These are phyloP conservation scores for Ypsolopha scabrella DNA, from an alignment of 2,888 invertebrate species.

Conservation along the genomic window DNA sequence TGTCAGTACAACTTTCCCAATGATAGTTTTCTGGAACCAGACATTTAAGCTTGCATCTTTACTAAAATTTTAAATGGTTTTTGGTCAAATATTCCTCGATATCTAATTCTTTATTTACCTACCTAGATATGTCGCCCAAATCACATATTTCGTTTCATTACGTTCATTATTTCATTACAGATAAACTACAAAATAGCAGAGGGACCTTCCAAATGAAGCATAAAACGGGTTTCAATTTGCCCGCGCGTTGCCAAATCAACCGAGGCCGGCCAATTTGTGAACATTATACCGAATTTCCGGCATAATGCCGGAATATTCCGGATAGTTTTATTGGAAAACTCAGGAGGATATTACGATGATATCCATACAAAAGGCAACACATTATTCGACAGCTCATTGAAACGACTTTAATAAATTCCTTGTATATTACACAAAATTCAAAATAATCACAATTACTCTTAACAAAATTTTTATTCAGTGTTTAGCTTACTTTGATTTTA, in stretches of 20 bases:
- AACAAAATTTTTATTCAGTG: neutral
- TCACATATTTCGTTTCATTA: neutral
- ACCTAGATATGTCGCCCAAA: neutral
- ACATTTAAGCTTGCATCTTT: neutral
- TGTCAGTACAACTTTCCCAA: neutral
- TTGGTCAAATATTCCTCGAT: neutral
- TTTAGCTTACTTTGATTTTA: too few relatives aligned
- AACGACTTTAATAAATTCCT: neutral
- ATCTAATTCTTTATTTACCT: neutral
- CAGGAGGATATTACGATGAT: constrained; percentile 34
- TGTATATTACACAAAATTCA: neutral
- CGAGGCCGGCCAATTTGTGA: constrained; percentile 41
- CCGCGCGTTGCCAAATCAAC: constrained; percentile 46
- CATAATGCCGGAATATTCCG: constrained; percentile 27
- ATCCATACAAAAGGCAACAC: neutral
- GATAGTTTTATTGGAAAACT: constrained; percentile 37
- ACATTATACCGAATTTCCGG: constrained; percentile 44
- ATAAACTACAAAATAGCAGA: neutral
- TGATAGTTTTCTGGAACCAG: neutral
- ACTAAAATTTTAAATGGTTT: neutral
- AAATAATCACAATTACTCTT: neutral
- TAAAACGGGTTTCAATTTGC: constrained; percentile 47
- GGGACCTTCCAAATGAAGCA: constrained; percentile 41
- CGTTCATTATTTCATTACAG: neutral
- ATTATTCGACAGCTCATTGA: neutral